Conservation (phyloP, 2,888 invertebrate genomes). For the Pristionchus japonicus region DNA sequence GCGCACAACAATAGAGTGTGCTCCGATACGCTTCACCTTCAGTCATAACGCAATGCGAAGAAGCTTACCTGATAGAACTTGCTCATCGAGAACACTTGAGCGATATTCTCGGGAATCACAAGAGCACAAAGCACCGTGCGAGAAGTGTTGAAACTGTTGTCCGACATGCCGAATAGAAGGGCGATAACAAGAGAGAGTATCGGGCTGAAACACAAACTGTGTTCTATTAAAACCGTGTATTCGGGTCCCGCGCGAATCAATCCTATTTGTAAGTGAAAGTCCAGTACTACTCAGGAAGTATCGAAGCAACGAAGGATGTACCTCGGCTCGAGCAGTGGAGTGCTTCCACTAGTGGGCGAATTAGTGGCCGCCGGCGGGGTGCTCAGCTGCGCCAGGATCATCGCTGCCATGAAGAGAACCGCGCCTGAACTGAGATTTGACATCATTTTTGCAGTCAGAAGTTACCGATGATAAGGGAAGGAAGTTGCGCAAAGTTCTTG, state of each 20-base stretch:
- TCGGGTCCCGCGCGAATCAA: no score
- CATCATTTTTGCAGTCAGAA: no score
- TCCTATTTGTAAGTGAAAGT: no score
- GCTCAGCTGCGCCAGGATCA: neutral
- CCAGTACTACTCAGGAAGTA: no score
- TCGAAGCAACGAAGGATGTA: neutral
- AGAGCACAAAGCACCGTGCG: constrained; percentile 16
- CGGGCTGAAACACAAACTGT: neutral
- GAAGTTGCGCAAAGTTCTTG: neutral
- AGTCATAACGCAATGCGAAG: no score
- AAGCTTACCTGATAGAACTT: constrained; percentile 34
- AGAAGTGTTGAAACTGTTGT: neutral
- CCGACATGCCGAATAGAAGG: constrained; percentile 13
- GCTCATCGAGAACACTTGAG: constrained; percentile 18
- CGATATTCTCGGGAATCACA: neutral
- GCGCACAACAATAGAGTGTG: neutral
- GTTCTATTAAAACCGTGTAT: neutral
- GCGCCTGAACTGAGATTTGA: neutral
- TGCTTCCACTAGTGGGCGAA: neutral
- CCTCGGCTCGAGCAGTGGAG: neutral
- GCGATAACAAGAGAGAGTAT: neutral
- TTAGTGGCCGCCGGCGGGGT: neutral
- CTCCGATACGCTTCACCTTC: no score
- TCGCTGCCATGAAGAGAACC: neutral
- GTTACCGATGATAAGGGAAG: neutral